Evolutionary conservation across 2,113 vertebrate genomes (phyloP), one percentile per base, ranked within the genome.

Genomic region (Hippocampus guttulatus): DNA sequence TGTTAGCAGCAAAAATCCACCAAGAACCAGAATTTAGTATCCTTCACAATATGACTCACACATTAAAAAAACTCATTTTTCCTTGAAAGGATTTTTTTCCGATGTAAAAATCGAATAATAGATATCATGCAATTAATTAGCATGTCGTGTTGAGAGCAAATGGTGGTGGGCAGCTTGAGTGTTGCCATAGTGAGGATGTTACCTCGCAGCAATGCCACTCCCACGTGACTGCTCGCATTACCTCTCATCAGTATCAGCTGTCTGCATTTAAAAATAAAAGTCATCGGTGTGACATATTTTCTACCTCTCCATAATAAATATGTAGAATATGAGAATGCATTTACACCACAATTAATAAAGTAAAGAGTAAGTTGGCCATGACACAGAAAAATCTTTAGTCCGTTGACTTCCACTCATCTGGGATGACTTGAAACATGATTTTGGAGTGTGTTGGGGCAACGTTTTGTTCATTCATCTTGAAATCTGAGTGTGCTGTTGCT

Each of bases 91-190:
- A 64, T 20, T 41, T 1, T 12, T 68, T 63, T 40, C 58, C 27
- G 33, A 40, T 33, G 9, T 43, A 45, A 71, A 68, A 21, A 52
- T 65, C 23, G 30, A 41, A 3, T 47, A 68, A 40, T 49, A 49
- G 49, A 65, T 27, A 43, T 45, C 47, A 62, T 72, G 21, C 27
- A 62, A 65, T 61, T 61, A 61, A 61, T 61, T 61, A 18, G 58
- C 12, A 7, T 4, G 27, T 61, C 20, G 0, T 21, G 18, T n/a
- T 63, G 61, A 40, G 61, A 63, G 33, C 20, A 20, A 63, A n/a
- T 40, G 61, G 18, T 5, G 61, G 61, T 11, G 20, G 38, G 61
- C 33, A 40, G 61, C 18, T 40, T 63, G 61, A 63, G 21, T 23
- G 38, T 23, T 64, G 62, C 62, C 20, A 64, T 41, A 21, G 62